Evolutionary conservation across 2,888 invertebrate genomes (phyloP).

Genomic region (Corythucha ciliata): DNA sequence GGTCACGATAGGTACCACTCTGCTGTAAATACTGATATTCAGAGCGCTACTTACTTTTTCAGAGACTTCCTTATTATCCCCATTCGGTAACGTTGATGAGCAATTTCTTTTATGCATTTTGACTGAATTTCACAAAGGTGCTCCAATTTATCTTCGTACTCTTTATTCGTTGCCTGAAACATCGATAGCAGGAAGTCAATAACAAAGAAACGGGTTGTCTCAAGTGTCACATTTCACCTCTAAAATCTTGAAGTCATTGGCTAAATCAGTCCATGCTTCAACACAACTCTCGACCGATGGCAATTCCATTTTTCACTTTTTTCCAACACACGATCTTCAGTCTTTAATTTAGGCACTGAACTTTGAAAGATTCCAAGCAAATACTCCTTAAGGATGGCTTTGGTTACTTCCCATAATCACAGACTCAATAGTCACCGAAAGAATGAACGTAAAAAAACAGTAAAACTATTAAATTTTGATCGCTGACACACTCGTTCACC

Average conservation of each 20-base stretch:
- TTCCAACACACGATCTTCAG: too few species aligned
- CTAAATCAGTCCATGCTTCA: conserved; percentile 72
- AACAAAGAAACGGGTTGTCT: conserved; percentile 3
- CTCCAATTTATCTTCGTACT: conserved; percentile 75
- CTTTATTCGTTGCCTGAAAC: conserved; percentile 63
- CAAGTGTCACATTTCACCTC: conserved; percentile 71
- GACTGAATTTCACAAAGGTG: conserved; percentile 74
- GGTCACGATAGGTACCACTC: too few species aligned
- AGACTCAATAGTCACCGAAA: too few species aligned
- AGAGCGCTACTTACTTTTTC: conserved; percentile 57
- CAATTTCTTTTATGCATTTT: conserved; percentile 77
- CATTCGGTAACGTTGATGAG: conserved; percentile 86
- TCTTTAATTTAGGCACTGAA: too few species aligned
- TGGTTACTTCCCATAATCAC: too few species aligned
- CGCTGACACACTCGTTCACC: too few species aligned
- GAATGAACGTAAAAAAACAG: too few species aligned
- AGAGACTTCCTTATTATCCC: conserved; percentile 66
- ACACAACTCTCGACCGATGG: conserved; percentile 43
- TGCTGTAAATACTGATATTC: not conserved
- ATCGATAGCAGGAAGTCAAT: conserved; percentile 15
- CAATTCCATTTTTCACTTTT: conserved; percentile 33
- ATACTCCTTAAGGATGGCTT: too few species aligned
- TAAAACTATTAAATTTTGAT: too few species aligned
- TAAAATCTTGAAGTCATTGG: conserved; percentile 65
- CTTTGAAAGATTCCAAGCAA: too few species aligned